Evolutionary conservation across 2,797 vertebrate species (phyloP).

Genomic region (Lepus townsendii): DNA sequence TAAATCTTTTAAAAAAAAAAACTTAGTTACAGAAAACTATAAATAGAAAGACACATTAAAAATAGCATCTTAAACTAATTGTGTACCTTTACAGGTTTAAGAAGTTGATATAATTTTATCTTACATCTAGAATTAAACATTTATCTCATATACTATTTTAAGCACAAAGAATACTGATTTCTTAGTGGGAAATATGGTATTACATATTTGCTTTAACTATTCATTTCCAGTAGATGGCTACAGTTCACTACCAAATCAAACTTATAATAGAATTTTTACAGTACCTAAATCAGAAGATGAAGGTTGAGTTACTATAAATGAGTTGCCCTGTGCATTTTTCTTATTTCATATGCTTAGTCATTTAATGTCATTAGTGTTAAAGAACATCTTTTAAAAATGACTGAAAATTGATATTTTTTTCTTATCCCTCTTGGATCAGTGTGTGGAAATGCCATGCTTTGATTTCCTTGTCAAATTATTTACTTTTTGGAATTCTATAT

Average conservation of each 20-base stretch:
- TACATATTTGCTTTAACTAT: constrained; percentile 88
- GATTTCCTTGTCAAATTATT: constrained; percentile 69
- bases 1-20: neutral
- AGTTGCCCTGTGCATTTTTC: constrained; percentile 90
- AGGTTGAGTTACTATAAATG: constrained; percentile 91
- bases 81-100: constrained; percentile 67
- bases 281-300: constrained; percentile 91
- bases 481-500: constrained; percentile 75
- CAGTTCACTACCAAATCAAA: constrained; percentile 91
- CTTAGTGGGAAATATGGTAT: constrained; percentile 82
- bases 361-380: constrained; percentile 83
- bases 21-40: constrained; percentile 52
- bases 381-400: constrained; percentile 79
- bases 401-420: constrained; percentile 75
- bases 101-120: constrained; percentile 70
- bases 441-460: constrained; percentile 60
- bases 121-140: constrained; percentile 71
- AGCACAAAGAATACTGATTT: constrained; percentile 83
- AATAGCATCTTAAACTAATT: constrained; percentile 56
- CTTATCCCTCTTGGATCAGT: constrained; percentile 64
- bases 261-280: constrained; percentile 88
- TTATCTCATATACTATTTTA: constrained; percentile 80
- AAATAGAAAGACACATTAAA: constrained; percentile 54
- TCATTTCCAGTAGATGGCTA: constrained; percentile 95
- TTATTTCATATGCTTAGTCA: constrained; percentile 89